Percentiles rank a stretch among this genome's conserved stretches.
Evolutionary conservation across 2,888 invertebrate species (phyloP).

Genomic region (Heterodera filipjevi): DNA sequence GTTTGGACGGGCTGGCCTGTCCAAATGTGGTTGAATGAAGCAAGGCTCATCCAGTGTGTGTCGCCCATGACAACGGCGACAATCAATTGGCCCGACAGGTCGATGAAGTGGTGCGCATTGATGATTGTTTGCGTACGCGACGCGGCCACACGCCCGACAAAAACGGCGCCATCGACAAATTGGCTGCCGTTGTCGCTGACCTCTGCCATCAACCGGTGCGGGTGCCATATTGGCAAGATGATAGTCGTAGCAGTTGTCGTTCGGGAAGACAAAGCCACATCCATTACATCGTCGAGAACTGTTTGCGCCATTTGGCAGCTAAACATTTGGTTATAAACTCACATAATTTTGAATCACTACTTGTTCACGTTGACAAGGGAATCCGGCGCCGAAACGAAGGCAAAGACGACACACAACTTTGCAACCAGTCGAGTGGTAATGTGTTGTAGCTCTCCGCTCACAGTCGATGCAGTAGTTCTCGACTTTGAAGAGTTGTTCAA

Average conservation of each 20-base stretch:
- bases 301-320: no score
- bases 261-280: conserved; percentile 14
- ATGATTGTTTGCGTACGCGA: background rate
- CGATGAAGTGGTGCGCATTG: background rate
- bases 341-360: background rate
- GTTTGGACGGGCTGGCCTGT: no score
- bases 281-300: background rate
- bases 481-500: background rate
- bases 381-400: background rate
- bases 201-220: background rate
- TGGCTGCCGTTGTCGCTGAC: background rate
- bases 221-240: conserved; percentile 9
- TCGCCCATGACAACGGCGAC: background rate
- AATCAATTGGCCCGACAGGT: background rate
- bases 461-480: conserved; percentile 3
- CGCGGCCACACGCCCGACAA: background rate
- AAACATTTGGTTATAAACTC: no score
- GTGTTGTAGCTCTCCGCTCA: background rate
- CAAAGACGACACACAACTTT: conserved; percentile 14
- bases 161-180: conserved; percentile 13
- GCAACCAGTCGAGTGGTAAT: background rate
- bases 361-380: conserved; percentile 9
- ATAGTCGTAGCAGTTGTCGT: background rate
- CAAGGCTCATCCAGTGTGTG: background rate
- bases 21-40: background rate